These are phyloP conservation scores for Pyrochroa serraticornis DNA, from an alignment of 2,888 invertebrate genomes.

Conservation along the genomic window DNA sequence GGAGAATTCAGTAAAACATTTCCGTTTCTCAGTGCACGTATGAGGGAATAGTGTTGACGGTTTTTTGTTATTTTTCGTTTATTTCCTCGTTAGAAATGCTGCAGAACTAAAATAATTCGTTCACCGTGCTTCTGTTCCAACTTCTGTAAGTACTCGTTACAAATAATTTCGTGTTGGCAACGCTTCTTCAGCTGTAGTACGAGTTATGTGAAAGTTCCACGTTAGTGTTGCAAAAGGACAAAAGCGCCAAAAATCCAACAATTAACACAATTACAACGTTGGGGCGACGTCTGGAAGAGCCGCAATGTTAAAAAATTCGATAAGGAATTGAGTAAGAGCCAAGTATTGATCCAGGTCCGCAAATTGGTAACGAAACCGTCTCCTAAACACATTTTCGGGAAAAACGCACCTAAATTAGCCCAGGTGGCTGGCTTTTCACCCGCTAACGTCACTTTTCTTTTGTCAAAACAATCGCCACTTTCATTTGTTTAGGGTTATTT, in stretches of 20 bases:
- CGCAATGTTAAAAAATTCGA: conserved; percentile 34
- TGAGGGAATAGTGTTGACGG: conserved; percentile 20
- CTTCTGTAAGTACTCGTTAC: conserved; percentile 42
- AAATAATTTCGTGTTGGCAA: neutral
- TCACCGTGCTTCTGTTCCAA: conserved; percentile 36
- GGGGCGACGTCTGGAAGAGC: neutral
- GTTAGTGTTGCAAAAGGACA: neutral
- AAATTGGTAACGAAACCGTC: no score
- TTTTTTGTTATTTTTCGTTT: conserved; percentile 25
- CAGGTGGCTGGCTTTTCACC: no score
- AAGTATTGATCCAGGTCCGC: no score
- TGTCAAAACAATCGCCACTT: no score
- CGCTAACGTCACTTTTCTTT: no score
- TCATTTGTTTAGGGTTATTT: no score
- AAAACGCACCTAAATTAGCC: no score
- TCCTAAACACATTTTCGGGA: no score
- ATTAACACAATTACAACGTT: no score
- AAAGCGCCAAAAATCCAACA: no score
- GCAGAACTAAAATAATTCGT: conserved; percentile 23
- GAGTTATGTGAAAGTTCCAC: neutral
- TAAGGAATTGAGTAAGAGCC: conserved; percentile 15
- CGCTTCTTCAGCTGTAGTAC: neutral
- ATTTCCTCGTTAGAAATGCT: conserved; percentile 20
- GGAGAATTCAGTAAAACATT: conserved; percentile 40
- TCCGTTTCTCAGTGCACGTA: conserved; percentile 32